Evolutionary conservation across 2,113 vertebrate species (phyloP).

Genomic region (Amia ocellicauda): DNA sequence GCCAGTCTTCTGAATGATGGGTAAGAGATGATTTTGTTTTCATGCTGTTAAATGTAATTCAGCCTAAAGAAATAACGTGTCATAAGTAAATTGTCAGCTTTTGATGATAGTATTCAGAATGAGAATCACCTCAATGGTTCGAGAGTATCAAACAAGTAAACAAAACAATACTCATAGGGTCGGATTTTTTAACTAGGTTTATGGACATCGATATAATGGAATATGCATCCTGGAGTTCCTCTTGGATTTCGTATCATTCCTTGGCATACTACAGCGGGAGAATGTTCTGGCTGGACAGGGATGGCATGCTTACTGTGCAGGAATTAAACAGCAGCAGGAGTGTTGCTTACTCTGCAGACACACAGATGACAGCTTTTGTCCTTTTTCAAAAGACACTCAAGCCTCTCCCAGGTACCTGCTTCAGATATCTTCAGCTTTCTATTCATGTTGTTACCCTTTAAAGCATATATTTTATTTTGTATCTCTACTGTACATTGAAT

Average conservation of each 20-base stretch:
- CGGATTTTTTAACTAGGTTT: slow-evolving; percentile 27
- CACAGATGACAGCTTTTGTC: slow-evolving; percentile 54
- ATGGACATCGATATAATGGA: slow-evolving; percentile 37
- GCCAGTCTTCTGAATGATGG: slow-evolving; percentile 39
- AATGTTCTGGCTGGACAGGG: slow-evolving; percentile 66
- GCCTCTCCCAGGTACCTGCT: slow-evolving; percentile 64
- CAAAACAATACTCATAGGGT: not conserved
- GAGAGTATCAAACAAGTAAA: no score
- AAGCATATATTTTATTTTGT: no score
- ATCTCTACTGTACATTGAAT: no score
- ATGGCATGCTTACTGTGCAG: slow-evolving; percentile 57
- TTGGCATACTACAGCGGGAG: slow-evolving; percentile 60
- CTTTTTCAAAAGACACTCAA: slow-evolving; percentile 62
- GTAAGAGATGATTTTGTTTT: slow-evolving; percentile 34
- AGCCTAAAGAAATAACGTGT: no score
- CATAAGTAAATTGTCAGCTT: no score
- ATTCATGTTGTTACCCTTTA: not conserved
- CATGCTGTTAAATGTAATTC: no score
- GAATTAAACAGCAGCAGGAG: slow-evolving; percentile 59
- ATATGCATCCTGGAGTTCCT: slow-evolving; percentile 61
- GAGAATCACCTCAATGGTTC: no score
- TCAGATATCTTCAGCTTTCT: not conserved
- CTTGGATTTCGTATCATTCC: slow-evolving; percentile 50
- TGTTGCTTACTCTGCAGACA: slow-evolving; percentile 55
- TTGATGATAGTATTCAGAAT: no score